Percentiles rank a stretch among this genome's conserved stretches.
Conservation (phyloP, 1,140 invertebrate species). For the Telenomus remus region DNA sequence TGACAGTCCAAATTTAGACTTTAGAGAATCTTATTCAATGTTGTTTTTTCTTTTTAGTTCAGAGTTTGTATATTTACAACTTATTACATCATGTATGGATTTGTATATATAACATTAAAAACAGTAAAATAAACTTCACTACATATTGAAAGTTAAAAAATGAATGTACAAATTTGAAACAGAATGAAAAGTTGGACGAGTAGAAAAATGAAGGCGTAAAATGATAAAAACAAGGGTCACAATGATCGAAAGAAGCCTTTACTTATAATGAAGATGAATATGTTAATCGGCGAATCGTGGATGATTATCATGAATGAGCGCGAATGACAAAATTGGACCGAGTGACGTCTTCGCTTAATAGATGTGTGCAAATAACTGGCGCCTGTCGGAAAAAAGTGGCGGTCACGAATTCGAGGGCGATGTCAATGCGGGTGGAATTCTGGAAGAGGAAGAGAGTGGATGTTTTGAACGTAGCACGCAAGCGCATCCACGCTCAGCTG, state of each 20-base stretch:
- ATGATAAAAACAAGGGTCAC: no score
- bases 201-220: no score
- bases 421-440: constrained; percentile 23
- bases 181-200: no score
- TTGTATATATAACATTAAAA: no score
- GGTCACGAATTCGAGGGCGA: constrained; percentile 2
- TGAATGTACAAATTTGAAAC: neutral
- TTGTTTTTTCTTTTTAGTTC: neutral
- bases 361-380: neutral
- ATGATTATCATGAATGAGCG: constrained; percentile 18
- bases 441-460: constrained; percentile 28
- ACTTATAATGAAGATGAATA: neutral
- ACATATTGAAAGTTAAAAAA: no score
- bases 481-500: constrained; percentile 66
- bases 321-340: constrained; percentile 22
- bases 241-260: no score
- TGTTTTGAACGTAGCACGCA: constrained; percentile 58
- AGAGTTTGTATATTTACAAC: no score
- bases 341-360: constrained; percentile 1
- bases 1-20: neutral
- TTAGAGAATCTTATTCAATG: neutral
- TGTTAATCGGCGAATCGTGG: constrained; percentile 14
- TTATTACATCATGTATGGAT: no score
- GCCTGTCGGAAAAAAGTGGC: neutral
- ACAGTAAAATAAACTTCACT: no score